These are phyloP conservation scores for Zophobas atratus DNA, from an alignment of 1,140 invertebrate genomes.

Conservation along the genomic window DNA sequence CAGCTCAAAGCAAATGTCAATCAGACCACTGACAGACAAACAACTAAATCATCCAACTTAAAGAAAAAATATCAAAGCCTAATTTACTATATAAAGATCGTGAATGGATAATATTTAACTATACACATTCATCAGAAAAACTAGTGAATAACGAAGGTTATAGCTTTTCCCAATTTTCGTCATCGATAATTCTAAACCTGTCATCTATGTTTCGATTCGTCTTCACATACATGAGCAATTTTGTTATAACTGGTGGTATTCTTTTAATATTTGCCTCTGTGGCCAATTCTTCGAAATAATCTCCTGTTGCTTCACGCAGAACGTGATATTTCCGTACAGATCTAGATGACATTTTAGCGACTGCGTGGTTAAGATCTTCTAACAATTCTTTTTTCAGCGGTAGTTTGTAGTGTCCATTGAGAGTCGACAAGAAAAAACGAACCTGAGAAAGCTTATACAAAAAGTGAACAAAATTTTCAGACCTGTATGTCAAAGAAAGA, in stretches of 20 bases:
- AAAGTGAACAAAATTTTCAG: constrained; percentile 8
- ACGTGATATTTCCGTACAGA: constrained; percentile 33
- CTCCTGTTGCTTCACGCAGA: constrained; percentile 43
- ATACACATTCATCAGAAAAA: no score
- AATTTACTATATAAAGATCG: no score
- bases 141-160: no score
- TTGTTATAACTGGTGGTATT: constrained; percentile 44
- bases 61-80: no score
- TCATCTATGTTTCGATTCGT: constrained; percentile 42
- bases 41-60: no score
- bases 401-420: constrained; percentile 34
- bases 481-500: constrained; percentile 91
- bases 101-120: no score
- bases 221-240: constrained; percentile 44
- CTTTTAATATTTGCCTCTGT: constrained; percentile 45
- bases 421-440: constrained; percentile 45
- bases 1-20: no score
- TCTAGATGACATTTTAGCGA: no score
- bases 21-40: no score
- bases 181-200: constrained; percentile 51
- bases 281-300: constrained; percentile 55
- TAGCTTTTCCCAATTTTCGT: constrained; percentile 37
- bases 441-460: constrained; percentile 16
- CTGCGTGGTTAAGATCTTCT: constrained; percentile 32
- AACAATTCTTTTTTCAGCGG: constrained; percentile 48